Evolutionary conservation across 2,113 vertebrate species (phyloP).

Genomic region (Macaca nemestrina): DNA sequence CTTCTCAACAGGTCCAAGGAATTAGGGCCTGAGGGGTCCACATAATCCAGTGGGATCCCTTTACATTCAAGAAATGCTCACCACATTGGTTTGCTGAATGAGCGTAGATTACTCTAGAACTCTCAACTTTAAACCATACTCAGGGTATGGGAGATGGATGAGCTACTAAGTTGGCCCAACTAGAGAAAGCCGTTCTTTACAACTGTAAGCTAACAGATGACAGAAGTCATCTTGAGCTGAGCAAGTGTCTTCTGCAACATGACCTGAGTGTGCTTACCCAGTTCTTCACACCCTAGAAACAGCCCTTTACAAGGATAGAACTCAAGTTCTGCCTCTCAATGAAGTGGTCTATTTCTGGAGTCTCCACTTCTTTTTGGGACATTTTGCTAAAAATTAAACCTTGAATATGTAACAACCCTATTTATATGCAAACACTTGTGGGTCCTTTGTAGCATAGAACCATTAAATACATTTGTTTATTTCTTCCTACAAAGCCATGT

Average conservation of each 20-base stretch:
- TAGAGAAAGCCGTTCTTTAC: conserved; percentile 71
- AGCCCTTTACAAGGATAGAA: neutral
- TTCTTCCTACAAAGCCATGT: neutral
- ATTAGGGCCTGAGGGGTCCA: conserved; percentile 33
- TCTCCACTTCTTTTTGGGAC: neutral
- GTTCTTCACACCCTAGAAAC: neutral
- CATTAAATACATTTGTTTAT: conserved; percentile 18
- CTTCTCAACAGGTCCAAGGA: conserved; percentile 65
- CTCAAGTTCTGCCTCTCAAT: neutral
- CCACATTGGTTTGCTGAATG: neutral
- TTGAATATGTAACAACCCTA: conserved; percentile 21
- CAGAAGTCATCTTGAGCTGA: conserved; percentile 55
- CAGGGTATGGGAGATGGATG: conserved; percentile 25
- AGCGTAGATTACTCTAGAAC: neutral
- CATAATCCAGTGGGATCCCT: conserved; percentile 51
- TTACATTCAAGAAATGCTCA: conserved; percentile 48
- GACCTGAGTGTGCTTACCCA: conserved; percentile 55
- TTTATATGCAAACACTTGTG: neutral
- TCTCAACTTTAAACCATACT: neutral
- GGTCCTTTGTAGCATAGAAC: neutral
- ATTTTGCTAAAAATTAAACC: conserved; percentile 17
- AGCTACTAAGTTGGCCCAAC: neutral
- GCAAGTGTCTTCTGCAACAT: conserved; percentile 53
- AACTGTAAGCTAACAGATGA: conserved; percentile 69
- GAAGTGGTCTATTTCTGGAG: neutral